Evolutionary conservation across 1,140 invertebrate genomes (phyloP).

Genomic region (Anthonomus grandis): DNA sequence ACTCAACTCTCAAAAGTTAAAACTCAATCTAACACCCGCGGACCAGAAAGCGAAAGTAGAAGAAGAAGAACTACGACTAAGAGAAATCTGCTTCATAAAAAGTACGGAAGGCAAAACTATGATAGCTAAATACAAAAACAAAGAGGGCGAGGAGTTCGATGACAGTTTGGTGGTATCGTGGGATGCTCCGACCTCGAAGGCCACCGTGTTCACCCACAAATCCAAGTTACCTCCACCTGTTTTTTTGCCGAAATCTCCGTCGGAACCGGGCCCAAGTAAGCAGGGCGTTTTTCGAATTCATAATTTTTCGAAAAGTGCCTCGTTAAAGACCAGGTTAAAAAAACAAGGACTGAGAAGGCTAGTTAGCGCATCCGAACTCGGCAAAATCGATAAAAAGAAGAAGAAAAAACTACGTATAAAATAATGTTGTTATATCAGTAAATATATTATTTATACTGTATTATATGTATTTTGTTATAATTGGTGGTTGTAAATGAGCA

Average conservation of each 20-base stretch:
- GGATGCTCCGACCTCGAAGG: constrained; percentile 30
- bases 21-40: not conserved
- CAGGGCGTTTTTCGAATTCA: constrained; percentile 33
- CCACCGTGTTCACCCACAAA: constrained; percentile 40
- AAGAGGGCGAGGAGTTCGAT: constrained; percentile 29
- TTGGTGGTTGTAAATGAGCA: too few species aligned
- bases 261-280: constrained; percentile 34
- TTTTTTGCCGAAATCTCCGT: constrained; percentile 20
- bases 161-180: constrained; percentile 41
- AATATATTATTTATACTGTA: too few species aligned
- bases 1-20: constrained; percentile 22
- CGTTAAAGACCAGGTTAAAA: constrained; percentile 28
- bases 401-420: constrained; percentile 39
- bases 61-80: constrained; percentile 28
- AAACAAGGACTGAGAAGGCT: constrained; percentile 36
- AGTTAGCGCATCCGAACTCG: constrained; percentile 29
- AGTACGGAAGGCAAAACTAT: constrained; percentile 37
- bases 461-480: not conserved
- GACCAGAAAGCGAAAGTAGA: constrained; percentile 9
- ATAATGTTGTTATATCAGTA: too few species aligned
- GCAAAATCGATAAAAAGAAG: constrained; percentile 39
- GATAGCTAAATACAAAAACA: constrained; percentile 41
- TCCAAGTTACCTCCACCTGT: constrained; percentile 13
- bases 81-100: constrained; percentile 44
- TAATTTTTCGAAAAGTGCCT: constrained; percentile 36